Base-by-base conservation (phyloP, 1,140 invertebrate genomes). In the Choristoneura fumiferana region DNA sequence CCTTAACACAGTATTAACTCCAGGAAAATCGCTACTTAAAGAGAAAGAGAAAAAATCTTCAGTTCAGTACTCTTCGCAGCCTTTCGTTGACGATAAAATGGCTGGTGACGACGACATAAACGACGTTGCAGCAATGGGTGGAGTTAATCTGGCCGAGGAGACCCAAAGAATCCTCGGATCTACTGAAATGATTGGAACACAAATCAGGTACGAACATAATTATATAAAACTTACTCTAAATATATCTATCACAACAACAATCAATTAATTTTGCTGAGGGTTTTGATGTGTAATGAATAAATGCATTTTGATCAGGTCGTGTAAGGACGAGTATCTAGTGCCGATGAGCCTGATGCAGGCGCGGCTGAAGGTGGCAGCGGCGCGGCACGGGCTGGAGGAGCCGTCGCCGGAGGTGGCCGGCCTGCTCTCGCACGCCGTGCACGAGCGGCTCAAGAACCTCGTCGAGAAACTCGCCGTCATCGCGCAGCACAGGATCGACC, bases 41-140 rank as follows among this genome's bases (percentile, higher is more conserved):
- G 82, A 86, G 8, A 86, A 84, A 37, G 84, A 88, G 57, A 88
- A 79, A 69, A 86, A 81, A 54, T 58, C 72, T 0, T 54, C 72
- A 0, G 63, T 67, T 34, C 78, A 78, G 57, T 85, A 70, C 58
- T 62, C 72, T 8, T 67, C 76, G 13, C 80, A 72, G 45, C 68
- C 74, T 2, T 84, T 74, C 45, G 75, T 67, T 1, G 83, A 88
- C 55, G 83, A 86, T 57, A 88, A 86, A 63, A 86, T 88, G 85
- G 80, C 83, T 0, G 85, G 81, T 0, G 83, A 86, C 62, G 85
- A 88, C 36, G 85, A 88, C 34, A 98, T 99, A 67, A 99, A 99
- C 79, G 98, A 99, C 92, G 98, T 99, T 0, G 98, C 98, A 15
- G 98, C 98, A 4, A 99, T 99, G 98, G 98, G 98, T 70, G 98